Evolutionary conservation across 2,113 vertebrate species (phyloP).

Genomic region (Heliornis fulica): DNA sequence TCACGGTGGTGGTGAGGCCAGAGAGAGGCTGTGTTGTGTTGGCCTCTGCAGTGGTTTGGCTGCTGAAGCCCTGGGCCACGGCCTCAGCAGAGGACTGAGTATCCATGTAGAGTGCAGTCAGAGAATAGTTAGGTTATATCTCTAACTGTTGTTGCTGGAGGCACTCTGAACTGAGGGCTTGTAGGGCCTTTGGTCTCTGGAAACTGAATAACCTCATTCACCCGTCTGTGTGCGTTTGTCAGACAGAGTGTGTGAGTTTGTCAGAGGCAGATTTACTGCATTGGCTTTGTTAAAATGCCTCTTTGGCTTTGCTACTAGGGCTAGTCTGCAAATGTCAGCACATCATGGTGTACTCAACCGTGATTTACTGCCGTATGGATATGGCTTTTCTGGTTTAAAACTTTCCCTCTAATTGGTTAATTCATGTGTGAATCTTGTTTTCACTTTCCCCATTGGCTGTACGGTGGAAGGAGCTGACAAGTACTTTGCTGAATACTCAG

Average conservation of each 20-base stretch:
- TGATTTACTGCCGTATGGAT: not conserved
- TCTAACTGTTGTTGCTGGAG: not conserved
- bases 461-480: not conserved
- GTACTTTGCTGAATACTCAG: not conserved
- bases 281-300: not conserved
- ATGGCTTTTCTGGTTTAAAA: not conserved
- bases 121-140: not conserved
- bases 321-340: not conserved
- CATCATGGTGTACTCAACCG: not conserved
- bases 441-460: not conserved
- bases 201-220: not conserved
- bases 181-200: not conserved
- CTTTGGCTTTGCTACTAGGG: not conserved
- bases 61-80: not conserved
- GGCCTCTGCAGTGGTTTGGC: not conserved
- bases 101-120: not conserved
- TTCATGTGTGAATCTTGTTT: not conserved
- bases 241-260: too few relatives aligned
- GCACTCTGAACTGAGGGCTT: not conserved
- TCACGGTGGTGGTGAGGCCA: not conserved
- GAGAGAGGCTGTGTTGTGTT: not conserved
- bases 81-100: not conserved
- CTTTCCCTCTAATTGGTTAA: not conserved
- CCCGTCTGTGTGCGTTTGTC: not conserved
- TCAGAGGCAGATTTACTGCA: not conserved